A percentile compares a stretch with the other conserved stretches of the same genome.
Evolutionary conservation across 1,140 invertebrate genomes (phyloP).

Genomic region (Sinonovacula constricta): DNA sequence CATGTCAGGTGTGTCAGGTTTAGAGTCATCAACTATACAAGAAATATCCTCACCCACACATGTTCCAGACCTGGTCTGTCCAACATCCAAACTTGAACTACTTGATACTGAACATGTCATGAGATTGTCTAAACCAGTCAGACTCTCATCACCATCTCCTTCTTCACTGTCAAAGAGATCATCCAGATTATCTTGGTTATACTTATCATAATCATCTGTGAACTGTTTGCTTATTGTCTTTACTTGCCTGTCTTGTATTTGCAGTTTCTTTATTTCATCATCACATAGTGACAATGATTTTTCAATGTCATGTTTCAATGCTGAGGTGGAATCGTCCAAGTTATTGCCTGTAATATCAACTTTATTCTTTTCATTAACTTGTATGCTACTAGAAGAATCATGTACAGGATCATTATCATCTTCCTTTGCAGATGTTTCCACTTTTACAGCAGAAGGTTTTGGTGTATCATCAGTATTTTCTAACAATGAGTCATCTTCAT

Average conservation of each 20-base stretch:
- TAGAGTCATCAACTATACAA: background rate
- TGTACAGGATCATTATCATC: conserved; percentile 7
- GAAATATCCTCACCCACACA: conserved; percentile 4
- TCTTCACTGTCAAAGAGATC: conserved; percentile 68
- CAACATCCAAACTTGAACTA: too few relatives aligned
- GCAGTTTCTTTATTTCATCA: conserved; percentile 52
- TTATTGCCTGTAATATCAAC: conserved; percentile 9
- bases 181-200: conserved; percentile 68
- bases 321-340: background rate
- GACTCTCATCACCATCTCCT: conserved; percentile 54
- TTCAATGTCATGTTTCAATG: conserved; percentile 58
- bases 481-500: too few relatives aligned
- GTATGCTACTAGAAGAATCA: background rate
- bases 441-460: background rate
- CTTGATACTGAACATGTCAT: too few relatives aligned
- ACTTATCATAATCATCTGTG: conserved; percentile 65
- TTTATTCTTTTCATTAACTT: conserved; percentile 21
- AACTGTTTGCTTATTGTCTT: conserved; percentile 54
- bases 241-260: conserved; percentile 50
- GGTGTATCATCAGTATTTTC: too few relatives aligned
- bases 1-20: background rate
- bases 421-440: background rate
- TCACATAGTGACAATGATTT: conserved; percentile 58
- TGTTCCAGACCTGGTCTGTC: background rate
- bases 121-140: background rate